Conservation (phyloP, 2,888 invertebrate species). For the Nasonovia ribisnigri region DNA sequence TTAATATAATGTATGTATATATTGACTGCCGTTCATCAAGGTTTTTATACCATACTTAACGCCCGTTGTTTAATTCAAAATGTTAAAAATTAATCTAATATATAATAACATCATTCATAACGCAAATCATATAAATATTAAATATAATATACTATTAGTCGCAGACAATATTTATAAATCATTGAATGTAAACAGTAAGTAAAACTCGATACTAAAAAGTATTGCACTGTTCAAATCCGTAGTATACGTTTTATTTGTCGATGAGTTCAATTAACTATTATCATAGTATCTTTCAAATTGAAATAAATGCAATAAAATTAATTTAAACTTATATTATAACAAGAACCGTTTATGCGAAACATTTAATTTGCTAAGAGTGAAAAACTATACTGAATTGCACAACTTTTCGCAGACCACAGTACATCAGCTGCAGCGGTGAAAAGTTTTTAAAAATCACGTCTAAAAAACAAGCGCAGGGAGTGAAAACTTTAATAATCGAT, state of each 20-base stretch:
- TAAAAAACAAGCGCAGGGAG: not conserved
- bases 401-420: not conserved
- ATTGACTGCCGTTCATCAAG: not conserved
- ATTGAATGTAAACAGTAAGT: not conserved
- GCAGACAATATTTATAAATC: not conserved
- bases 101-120: not conserved
- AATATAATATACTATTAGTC: not conserved
- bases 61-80: not conserved
- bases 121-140: too few species aligned
- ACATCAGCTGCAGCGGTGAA: too few species aligned
- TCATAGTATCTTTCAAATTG: not conserved
- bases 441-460: not conserved
- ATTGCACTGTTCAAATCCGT: not conserved
- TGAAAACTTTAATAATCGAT: not conserved
- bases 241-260: not conserved
- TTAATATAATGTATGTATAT: not conserved
- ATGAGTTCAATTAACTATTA: not conserved
- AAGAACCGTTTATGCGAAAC: not conserved
- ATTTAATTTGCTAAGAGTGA: not conserved
- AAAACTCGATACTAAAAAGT: not conserved
- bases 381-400: not conserved
- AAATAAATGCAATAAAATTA: constrained; percentile 7
- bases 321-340: not conserved
- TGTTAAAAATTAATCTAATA: not conserved
- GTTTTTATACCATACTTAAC: not conserved